Evolutionary conservation across 2,113 vertebrate genomes (phyloP).

Genomic region (Brevimyrus niger): DNA sequence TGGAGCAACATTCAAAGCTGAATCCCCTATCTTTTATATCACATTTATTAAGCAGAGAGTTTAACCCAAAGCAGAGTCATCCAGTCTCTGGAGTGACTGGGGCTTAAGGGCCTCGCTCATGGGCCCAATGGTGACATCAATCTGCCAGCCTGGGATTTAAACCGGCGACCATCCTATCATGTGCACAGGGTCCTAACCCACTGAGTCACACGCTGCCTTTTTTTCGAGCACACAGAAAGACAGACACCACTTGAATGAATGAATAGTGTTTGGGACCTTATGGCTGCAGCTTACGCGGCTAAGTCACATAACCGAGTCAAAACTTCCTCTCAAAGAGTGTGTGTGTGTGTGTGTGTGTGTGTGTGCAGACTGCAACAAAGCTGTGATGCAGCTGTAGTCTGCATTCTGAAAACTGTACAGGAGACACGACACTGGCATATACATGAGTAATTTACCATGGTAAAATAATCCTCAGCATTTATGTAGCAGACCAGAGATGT

Average conservation of each 20-base stretch:
- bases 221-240: not conserved
- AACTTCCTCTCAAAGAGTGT: not conserved
- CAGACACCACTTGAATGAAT: not conserved
- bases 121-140: not conserved
- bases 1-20: not conserved
- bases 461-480: not conserved
- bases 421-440: not conserved
- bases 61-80: not conserved
- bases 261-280: not conserved
- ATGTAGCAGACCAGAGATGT: not conserved
- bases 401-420: not conserved
- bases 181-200: not conserved
- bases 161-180: not conserved
- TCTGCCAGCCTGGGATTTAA: not conserved
- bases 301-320: not conserved
- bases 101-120: not conserved
- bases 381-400: not conserved
- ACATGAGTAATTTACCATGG: not conserved
- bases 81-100: not conserved
- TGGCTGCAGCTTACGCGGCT: not conserved
- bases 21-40: not conserved
- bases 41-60: not conserved
- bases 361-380: not conserved
- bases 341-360: not conserved
- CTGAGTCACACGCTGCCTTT: not conserved